Conservation (phyloP, 2,113 vertebrate species). For the Chaetura pelagica region DNA sequence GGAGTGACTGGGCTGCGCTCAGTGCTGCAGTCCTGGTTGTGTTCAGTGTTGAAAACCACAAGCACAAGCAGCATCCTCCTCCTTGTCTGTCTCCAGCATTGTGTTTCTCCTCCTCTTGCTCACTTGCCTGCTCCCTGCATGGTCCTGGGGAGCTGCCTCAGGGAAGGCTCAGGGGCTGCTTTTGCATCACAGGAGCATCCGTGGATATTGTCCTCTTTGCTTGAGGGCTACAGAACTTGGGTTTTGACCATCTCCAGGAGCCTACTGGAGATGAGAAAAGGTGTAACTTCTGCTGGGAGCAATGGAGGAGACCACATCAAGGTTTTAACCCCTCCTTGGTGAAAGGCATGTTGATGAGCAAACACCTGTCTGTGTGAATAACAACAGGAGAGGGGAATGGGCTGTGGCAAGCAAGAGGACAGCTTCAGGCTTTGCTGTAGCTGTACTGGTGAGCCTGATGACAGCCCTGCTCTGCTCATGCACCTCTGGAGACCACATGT, state of each 20-base stretch:
- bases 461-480: neutral
- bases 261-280: neutral
- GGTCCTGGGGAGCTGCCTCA: neutral
- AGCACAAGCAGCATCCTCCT: neutral
- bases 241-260: neutral
- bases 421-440: neutral
- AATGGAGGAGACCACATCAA: rapidly evolving
- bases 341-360: neutral
- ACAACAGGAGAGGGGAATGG: neutral
- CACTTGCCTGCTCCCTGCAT: rapidly evolving
- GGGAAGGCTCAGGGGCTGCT: neutral
- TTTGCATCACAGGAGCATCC: neutral
- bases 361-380: rapidly evolving
- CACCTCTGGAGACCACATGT: neutral
- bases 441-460: neutral
- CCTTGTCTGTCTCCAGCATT: rapidly evolving
- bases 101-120: rapidly evolving
- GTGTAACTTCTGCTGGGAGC: neutral
- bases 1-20: rapidly evolving
- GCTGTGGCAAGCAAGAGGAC: no score
- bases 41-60: rapidly evolving
- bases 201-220: neutral
- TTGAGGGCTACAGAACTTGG: neutral
- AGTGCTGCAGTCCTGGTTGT: neutral
- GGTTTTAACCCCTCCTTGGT: neutral